These are phyloP conservation scores for Taxidea taxus DNA, from an alignment of 2,113 vertebrate genomes.

Conservation along the genomic window DNA sequence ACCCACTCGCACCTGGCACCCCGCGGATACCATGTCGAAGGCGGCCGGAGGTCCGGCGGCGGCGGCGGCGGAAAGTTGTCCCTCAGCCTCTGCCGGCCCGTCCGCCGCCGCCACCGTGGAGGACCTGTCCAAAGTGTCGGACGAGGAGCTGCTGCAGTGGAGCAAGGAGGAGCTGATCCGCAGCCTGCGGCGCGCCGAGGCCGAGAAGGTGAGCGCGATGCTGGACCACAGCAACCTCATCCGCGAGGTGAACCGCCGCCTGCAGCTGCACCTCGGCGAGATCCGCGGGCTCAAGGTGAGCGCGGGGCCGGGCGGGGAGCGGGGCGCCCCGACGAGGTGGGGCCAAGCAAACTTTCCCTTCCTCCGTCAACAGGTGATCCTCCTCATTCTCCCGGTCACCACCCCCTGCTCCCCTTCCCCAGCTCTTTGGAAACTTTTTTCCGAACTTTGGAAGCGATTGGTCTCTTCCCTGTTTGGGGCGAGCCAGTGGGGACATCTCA, in stretches of 20 bases:
- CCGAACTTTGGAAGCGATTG: constrained; percentile 51
- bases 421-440: constrained; percentile 67
- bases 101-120: constrained; percentile 82
- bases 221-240: constrained; percentile 97
- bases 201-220: constrained; percentile 97
- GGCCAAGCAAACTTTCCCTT: neutral
- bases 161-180: constrained; percentile 95
- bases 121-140: constrained; percentile 92
- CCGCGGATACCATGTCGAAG: constrained; percentile 79
- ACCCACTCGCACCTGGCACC: constrained; percentile 48
- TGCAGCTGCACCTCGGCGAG: constrained; percentile 96
- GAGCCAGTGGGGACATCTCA: neutral
- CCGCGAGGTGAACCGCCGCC: constrained; percentile 96
- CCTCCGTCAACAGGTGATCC: constrained; percentile 45
- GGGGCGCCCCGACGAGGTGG: neutral
- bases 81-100: neutral
- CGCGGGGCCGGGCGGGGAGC: neutral
- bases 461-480: neutral
- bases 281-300: constrained; percentile 96
- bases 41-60: constrained; percentile 72
- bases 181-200: constrained; percentile 92
- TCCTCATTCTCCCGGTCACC: neutral
- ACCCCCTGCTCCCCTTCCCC: neutral
- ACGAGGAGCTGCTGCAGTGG: constrained; percentile 95
- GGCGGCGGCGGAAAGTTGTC: constrained; percentile 69